phyloP scores from a whole-genome alignment of 2,113 vertebrate species.

The Rhinolophus ferrumequinum region DNA sequence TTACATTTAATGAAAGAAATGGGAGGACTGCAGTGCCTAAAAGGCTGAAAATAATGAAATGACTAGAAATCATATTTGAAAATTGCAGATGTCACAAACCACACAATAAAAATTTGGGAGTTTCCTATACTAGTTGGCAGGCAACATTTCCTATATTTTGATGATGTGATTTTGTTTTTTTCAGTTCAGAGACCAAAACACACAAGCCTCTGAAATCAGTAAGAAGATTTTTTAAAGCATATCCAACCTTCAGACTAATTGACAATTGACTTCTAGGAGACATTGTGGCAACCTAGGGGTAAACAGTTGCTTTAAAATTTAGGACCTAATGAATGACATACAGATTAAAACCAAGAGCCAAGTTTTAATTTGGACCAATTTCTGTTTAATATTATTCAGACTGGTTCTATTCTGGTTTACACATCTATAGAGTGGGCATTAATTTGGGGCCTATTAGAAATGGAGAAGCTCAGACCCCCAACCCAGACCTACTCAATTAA shows the following conservation, averaged over 20 bases:
- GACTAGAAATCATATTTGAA: neutral
- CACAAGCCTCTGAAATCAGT: neutral
- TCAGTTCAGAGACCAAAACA: neutral
- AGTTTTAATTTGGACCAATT: constrained; percentile 23
- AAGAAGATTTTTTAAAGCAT: neutral
- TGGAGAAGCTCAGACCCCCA: neutral
- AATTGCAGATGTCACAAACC: constrained; percentile 25
- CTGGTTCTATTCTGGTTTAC: neutral
- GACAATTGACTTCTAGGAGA: neutral
- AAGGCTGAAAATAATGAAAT: neutral
- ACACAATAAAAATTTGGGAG: neutral
- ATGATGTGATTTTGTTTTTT: neutral
- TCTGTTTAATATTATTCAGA: neutral
- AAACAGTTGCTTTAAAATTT: constrained; percentile 22
- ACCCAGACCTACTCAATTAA: neutral
- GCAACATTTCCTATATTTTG: neutral
- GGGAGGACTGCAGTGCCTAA: neutral
- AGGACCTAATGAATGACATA: neutral
- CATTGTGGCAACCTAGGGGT: neutral
- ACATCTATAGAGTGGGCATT: neutral
- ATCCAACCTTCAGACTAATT: neutral
- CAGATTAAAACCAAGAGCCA: neutral
- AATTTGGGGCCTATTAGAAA: constrained; percentile 4
- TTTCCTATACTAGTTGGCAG: neutral
- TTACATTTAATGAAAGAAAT: constrained; percentile 31